Conservation (phyloP, 2,113 vertebrate species). For the Syngnathus scovelli region DNA sequence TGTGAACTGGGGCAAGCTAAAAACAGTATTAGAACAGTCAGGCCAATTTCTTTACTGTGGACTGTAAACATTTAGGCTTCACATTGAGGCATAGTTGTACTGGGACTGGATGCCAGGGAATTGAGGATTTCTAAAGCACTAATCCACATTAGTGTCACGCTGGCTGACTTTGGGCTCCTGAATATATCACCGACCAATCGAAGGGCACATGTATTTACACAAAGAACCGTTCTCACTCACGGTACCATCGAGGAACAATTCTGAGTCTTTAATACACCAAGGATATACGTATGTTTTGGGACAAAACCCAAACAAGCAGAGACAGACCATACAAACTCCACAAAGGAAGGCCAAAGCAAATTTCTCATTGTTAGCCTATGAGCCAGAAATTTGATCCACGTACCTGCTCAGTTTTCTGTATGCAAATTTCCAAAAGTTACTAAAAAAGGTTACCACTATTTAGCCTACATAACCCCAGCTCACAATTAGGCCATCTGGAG, state of each 20-base stretch:
- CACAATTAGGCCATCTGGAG: slow-evolving; percentile 25
- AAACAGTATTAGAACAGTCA: not conserved
- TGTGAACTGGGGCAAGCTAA: slow-evolving; percentile 9
- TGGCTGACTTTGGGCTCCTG: no score
- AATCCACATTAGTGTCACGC: no score
- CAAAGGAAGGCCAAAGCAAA: not conserved
- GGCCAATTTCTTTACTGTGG: not conserved
- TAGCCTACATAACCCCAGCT: slow-evolving; percentile 13
- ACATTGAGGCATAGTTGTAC: not conserved
- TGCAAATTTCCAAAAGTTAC: not conserved
- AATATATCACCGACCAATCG: no score
- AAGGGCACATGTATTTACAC: no score
- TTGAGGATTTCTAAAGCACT: no score
- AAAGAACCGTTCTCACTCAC: no score
- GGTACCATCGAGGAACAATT: not conserved
- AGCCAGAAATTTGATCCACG: not conserved
- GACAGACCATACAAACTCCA: not conserved
- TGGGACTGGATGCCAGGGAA: no score
- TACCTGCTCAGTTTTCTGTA: not conserved
- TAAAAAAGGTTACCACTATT: not conserved
- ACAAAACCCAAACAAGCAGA: not conserved
- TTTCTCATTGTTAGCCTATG: not conserved
- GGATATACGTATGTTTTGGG: no score
- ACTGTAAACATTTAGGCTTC: not conserved
- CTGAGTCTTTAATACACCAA: no score